Conservation (phyloP, 2,797 vertebrate species). For the Yasuhikotakia modesta region DNA sequence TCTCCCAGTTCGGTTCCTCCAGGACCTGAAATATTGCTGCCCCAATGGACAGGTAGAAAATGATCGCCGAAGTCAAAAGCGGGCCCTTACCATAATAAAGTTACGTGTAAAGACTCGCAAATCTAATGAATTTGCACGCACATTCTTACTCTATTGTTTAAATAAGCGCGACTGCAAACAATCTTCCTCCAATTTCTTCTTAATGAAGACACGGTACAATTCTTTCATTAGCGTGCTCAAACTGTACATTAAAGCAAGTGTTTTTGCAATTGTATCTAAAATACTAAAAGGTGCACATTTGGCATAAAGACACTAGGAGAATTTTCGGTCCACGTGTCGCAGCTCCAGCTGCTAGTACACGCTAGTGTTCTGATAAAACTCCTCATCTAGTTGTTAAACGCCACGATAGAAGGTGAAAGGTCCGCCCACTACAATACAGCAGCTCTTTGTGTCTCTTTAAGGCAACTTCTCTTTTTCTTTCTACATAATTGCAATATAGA, state of each 20-base stretch:
- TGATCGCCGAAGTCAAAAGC: slow-evolving; percentile 93
- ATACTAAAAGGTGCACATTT: neutral
- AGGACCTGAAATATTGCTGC: slow-evolving; percentile 98
- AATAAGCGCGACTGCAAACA: neutral
- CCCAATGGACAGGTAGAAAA: slow-evolving; percentile 98
- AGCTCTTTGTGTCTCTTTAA: neutral
- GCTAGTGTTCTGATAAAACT: neutral
- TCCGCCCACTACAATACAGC: slow-evolving; percentile 59
- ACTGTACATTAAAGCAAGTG: slow-evolving; percentile 1
- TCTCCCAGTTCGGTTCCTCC: slow-evolving; percentile 92
- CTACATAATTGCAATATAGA: too few species aligned
- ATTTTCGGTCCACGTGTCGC: slow-evolving; percentile 66
- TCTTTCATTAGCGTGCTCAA: slow-evolving; percentile 51
- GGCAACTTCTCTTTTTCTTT: neutral
- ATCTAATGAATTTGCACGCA: slow-evolving; percentile 45
- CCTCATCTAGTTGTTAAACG: neutral
- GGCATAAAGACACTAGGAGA: neutral
- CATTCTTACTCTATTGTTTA: slow-evolving; percentile 30
- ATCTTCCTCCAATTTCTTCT: slow-evolving; percentile 48
- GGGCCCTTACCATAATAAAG: slow-evolving; percentile 92
- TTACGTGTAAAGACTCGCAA: slow-evolving; percentile 21
- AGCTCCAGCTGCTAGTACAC: neutral
- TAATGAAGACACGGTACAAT: slow-evolving; percentile 26
- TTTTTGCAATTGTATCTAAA: neutral
- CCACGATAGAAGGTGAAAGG: slow-evolving; percentile 45